Evolutionary conservation across 1,140 invertebrate genomes (phyloP), one percentile per base, ranked within the genome.

Genomic region (Drosophila orena): DNA sequence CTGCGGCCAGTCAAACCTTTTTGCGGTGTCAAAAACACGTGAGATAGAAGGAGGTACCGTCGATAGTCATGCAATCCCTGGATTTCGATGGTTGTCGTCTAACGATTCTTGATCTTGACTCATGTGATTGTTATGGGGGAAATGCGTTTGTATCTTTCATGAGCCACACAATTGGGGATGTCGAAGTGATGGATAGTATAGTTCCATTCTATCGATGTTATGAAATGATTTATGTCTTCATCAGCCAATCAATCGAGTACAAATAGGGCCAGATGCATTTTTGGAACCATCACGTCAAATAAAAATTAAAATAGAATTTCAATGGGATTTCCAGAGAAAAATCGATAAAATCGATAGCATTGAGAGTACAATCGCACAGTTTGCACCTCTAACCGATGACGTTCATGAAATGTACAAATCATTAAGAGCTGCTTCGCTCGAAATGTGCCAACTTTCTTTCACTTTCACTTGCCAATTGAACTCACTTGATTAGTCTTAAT

Each of bases 401-500:
- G 50, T n/a, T 47, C 38, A 43, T 55, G 50, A 55, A 62, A 65
- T 64, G 46, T 35, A 62, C 37, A 62, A 68, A 37, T 66, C 34
- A 30, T 43, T 14, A 10, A 8, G 35, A 17, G 53, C 30, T 58
- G 57, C 61, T 66, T 75, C 57, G 69, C 74, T 88, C 79, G 70
- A 68, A 79, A 68, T 79, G 55, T 61, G 76, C 81, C 76, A 84
- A 84, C 81, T 86, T 79, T 78, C 74, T 78, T 78, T 78, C 65
- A 77, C 73, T 71, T 77, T 77, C 74, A 77, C 57, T 83, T 77
- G 90, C 90, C 90, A 91, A 91, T 91, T 91, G 90, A 91, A 91
- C 90, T 91, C 90, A 91, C 90, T 91, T 90, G 52, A 81, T 75
- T 65, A 64, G 30, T 68, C 57, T 73, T 52, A 77, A 65, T 80